Base-by-base conservation (phyloP, 2,888 invertebrate species). In the Heliconius erato region DNA sequence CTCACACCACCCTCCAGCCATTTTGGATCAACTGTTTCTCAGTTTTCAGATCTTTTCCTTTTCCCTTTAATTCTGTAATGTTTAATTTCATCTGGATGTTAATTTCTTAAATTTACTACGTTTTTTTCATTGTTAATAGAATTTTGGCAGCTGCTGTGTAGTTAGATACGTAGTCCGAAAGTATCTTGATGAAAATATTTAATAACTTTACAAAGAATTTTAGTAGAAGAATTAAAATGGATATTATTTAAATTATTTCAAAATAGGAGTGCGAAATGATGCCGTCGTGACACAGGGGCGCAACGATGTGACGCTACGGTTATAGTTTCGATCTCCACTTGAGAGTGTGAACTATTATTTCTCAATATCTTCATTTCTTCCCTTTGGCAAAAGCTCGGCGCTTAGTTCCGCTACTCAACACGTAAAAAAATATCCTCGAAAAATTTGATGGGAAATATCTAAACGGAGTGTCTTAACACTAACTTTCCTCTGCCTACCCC, bases 1-100 rank as follows among this genome's bases (percentile, higher is more conserved):
- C 92, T 94, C 94, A 87, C 92, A 94, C 94, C 94, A 91, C 90
- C 90, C 91, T 91, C 89, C 94, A 92, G 94, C 95, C 95, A 95
- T 95, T 94, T 95, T 95, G 94, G 91, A 92, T 90, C 88, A 89
- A 91, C 91, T 93, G 92, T 95, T 94, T 94, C 93, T 92, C 94
- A 92, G 93, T 95, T 95, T 95, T 94, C 91, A 92, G 92, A 91
- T 93, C 92, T 93, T 94, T 94, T 93, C 91, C 91, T 90, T 90
- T 88, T 90, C 90, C 92, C 93, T 94, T 94, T 94, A 95, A 95
- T 95, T 94, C 94, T 90, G 92, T 90, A 91, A 92, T 91, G 90
- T 92, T 93, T 93, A 93, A 93, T 94, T 93, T 92, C 89, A 89
- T 90, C 91, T 89, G 79, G 86, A 87, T 87, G 87, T 86, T 85